Evolutionary conservation across 2,113 vertebrate genomes (phyloP), one percentile per base, ranked within the genome.

Genomic region (Syngnathus typhle): DNA sequence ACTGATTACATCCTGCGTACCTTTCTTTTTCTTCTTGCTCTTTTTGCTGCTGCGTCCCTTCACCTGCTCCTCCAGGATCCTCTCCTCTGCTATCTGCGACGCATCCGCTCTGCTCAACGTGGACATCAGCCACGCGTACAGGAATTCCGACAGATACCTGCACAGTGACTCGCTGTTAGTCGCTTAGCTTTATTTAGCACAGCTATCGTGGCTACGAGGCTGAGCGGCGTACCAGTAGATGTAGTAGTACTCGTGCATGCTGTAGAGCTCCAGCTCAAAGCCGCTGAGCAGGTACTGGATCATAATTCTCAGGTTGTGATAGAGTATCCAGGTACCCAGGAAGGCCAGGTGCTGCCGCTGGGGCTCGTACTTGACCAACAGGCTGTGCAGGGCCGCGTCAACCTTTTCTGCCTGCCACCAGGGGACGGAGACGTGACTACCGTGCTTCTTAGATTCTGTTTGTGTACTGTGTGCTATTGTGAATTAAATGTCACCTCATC

Each of bases 221-320:
- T 4, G 70, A 47, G 46, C 4, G 39, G 18, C 49, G 77, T 88
- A 99, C 97, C 97, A 99, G 88, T 98, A 99, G 79, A 99, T 94
- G 90, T 99, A 99, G 87, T 98, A 98, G 84, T 99, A 99, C 68
- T 99, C 97, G 16, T 99, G 97, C 95, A 98, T 98, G 87, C 96
- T 99, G 88, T 99, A 99, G 41, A 99, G 95, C 76, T 99, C 97
- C 84, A 99, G 86, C 75, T 99, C 96, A 72, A 99, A 99, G 81
- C 97, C 97, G 64, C 97, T 99, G 77, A 99, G 92, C 79, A 99
- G 93, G 89, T 99, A 99, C 71, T 98, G 96, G 87, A 99, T 95
- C 96, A 99, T 99, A 81, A 99, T 98, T 54, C 95, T 93, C 75
- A 99, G 92, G 87, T 95, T 99, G 80, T 99, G 97, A 78, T 99